phyloP scores from a whole-genome alignment of 2,888 invertebrate species.

The Drosophila algonquin region DNA sequence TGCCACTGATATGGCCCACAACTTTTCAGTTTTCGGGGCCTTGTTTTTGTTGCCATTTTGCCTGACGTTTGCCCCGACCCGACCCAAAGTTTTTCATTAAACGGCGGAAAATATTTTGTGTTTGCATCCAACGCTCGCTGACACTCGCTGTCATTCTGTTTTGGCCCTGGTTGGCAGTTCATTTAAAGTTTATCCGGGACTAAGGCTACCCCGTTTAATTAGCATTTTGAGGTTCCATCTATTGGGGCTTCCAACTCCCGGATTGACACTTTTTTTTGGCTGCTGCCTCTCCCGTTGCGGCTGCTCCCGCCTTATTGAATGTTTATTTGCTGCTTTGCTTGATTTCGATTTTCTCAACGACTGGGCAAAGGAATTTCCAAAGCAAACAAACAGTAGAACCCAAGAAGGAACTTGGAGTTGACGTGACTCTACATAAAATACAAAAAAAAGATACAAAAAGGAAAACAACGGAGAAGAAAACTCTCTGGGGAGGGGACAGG shows the following conservation, averaged over 20 bases:
- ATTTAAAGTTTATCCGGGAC: constrained; percentile 66
- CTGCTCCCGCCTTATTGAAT: constrained; percentile 62
- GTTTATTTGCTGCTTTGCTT: constrained; percentile 77
- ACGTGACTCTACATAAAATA: constrained; percentile 13
- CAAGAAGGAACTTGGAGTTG: constrained; percentile 9
- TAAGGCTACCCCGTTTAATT: constrained; percentile 61
- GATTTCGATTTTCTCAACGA: constrained; percentile 74
- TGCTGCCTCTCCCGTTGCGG: background rate
- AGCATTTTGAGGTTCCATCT: constrained; percentile 44
- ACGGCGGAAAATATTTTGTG: constrained; percentile 38
- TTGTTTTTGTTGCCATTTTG: constrained; percentile 54
- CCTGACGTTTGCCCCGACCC: constrained; percentile 53
- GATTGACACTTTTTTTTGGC: constrained; percentile 66
- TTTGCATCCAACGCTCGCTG: constrained; percentile 28
- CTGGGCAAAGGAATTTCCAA: constrained; percentile 71
- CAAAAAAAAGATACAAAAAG: constrained; percentile 12
- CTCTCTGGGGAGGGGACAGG: constrained; percentile 32
- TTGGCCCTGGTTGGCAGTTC: constrained; percentile 63
- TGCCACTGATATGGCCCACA: constrained; percentile 29
- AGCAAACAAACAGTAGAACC: constrained; percentile 72
- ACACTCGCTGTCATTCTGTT: constrained; percentile 50
- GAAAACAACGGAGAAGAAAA: constrained; percentile 21
- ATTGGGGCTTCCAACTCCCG: background rate
- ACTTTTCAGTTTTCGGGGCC: constrained; percentile 50
- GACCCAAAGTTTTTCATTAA: constrained; percentile 63